Percentiles rank a stretch among this genome's conserved stretches.
Conservation (phyloP, 2,888 invertebrate genomes). For the Drosophila tripunctata region DNA sequence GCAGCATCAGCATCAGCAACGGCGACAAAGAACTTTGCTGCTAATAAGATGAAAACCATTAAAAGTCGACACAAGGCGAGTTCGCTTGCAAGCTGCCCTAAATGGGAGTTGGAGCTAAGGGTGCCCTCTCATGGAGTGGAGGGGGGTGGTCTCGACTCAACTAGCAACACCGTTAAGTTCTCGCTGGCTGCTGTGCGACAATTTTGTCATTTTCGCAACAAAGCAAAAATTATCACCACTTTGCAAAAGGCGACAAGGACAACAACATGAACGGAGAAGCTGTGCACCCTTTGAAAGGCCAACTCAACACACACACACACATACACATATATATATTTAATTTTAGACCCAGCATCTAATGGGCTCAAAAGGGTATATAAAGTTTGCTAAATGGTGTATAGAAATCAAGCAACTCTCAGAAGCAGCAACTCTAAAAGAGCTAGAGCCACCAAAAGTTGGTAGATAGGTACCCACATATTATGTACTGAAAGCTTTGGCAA, state of each 20-base stretch:
- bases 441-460: too few species aligned
- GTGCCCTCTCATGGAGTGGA: too few species aligned
- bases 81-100: constrained; percentile 65
- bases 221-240: constrained; percentile 82
- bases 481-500: too few species aligned
- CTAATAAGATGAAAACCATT: constrained; percentile 82
- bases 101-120: background rate
- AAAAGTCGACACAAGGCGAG: constrained; percentile 80
- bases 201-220: constrained; percentile 81
- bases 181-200: constrained; percentile 57
- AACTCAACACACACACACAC: constrained; percentile 5
- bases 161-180: constrained; percentile 3
- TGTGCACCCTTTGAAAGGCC: constrained; percentile 67
- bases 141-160: background rate
- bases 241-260: constrained; percentile 70
- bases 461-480: too few species aligned
- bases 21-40: constrained; percentile 80
- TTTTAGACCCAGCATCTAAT: background rate
- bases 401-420: too few species aligned
- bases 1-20: constrained; percentile 23
- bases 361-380: too few species aligned
- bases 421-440: too few species aligned
- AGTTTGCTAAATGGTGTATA: too few species aligned
- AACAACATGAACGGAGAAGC: constrained; percentile 13
- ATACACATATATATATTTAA: background rate